Base-by-base conservation (phyloP, 1,140 invertebrate genomes). In the Drosophila cardini region DNA sequence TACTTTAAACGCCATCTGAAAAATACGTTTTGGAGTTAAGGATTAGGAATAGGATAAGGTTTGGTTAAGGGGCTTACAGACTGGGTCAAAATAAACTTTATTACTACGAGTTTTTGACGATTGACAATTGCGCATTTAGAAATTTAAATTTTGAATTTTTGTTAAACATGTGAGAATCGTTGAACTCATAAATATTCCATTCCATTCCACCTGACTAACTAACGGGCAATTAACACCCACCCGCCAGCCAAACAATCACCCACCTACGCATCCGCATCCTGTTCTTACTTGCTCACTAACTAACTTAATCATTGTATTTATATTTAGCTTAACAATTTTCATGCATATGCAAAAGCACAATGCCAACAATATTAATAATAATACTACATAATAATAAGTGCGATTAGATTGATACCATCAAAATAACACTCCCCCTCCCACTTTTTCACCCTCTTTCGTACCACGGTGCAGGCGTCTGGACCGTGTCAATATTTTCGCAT, bases 281-380 rank as follows among this genome's bases (percentile, higher is more conserved):
- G 60, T 36, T 57, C 58, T 50, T 50, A 16, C 34, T 36, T 16
- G 30, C n/a, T 13, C 16, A 16, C 32, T 6, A 36, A 57, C 45
- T 36, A 32, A 15, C 52, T 38, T 30, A 58, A 52, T 50, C 46
- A 58, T 46, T 53, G 40, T 76, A 56, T 69, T 63, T 65, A 48
- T 87, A 82, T 86, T 86, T 86, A 82, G 82, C 55, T 87, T 76
- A 82, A 58, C 60, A 80, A 86, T 86, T 86, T 70, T 86, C 83
- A 86, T 82, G 67, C 58, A 48, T 48, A 61, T 85, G 82, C 82
- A 72, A 87, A 82, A 72, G 61, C 45, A 78, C 73, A 76, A 72
- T 65, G 56, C 32, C 65, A 73, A 69, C 56, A 68, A 60, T 30
- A 57, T 32, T 18, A 52, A 26, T 26, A 26, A 4, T 26, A 26